phyloP scores from a whole-genome alignment of 2,797 vertebrate genomes.

The Pseudochirops cupreus region DNA sequence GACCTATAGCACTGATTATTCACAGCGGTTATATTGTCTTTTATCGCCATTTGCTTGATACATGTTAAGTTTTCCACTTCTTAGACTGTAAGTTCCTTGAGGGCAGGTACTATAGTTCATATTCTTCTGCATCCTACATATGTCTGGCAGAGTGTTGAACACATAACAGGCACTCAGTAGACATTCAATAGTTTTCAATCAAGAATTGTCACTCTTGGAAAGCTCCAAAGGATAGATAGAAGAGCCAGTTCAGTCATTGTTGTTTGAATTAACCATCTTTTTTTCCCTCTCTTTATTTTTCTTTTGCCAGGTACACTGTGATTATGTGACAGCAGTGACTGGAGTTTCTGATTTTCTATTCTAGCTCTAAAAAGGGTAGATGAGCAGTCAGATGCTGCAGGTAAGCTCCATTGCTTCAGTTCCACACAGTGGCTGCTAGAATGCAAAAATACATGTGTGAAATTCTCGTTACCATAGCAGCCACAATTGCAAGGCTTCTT shows the following conservation, averaged over 20 bases:
- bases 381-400: slow-evolving; percentile 63
- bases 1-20: not conserved
- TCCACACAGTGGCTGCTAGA: slow-evolving; percentile 61
- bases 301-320: not conserved
- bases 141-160: slow-evolving; percentile 1
- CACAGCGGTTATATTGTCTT: not conserved
- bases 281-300: not conserved
- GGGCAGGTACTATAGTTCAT: slow-evolving; percentile 12
- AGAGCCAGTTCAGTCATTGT: slow-evolving; percentile 7
- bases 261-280: not conserved
- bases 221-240: slow-evolving; percentile 13
- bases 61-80: slow-evolving; percentile 30
- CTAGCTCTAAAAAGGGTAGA: slow-evolving; percentile 50
- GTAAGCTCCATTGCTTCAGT: slow-evolving; percentile 60
- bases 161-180: slow-evolving; percentile 18
- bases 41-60: slow-evolving; percentile 7
- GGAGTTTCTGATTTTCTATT: not conserved
- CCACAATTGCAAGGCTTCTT: slow-evolving; percentile 70
- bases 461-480: slow-evolving; percentile 83
- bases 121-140: slow-evolving; percentile 17
- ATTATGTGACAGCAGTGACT: not conserved
- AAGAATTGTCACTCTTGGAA: slow-evolving; percentile 33
- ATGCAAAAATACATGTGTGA: slow-evolving; percentile 75
- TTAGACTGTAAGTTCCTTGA: slow-evolving; percentile 16
- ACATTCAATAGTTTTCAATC: slow-evolving; percentile 29